Percentiles rank a stretch among this genome's conserved stretches.
These are phyloP conservation scores for Pollenia angustigena DNA, from an alignment of 2,888 invertebrate genomes.

Conservation along the genomic window DNA sequence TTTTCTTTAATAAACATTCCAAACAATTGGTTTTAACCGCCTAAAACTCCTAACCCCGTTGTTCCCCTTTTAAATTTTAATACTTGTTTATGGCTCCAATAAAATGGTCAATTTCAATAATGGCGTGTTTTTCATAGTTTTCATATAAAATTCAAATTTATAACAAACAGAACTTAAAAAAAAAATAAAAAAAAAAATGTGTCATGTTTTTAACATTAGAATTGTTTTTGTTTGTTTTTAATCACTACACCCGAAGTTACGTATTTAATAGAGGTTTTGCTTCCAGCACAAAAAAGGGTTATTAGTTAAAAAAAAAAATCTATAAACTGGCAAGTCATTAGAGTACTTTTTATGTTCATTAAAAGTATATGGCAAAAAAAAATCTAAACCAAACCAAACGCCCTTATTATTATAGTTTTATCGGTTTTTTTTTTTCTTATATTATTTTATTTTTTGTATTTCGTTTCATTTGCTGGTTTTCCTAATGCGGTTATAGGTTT, in stretches of 20 bases:
- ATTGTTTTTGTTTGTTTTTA: conserved; percentile 39
- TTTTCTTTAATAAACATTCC: conserved; percentile 73
- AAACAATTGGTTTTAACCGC: conserved; percentile 63
- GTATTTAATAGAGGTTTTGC: neutral
- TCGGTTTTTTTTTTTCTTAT: conserved; percentile 18
- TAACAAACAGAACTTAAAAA: conserved; percentile 50
- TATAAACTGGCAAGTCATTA: conserved; percentile 72
- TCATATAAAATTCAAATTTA: conserved; percentile 71
- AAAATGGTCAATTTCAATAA: conserved; percentile 75
- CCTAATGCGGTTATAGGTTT: conserved; percentile 69
- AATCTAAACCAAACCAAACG: conserved; percentile 31
- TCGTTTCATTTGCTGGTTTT: conserved; percentile 60
- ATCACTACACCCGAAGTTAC: neutral
- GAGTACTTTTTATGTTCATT: conserved; percentile 44
- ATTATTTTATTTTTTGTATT: conserved; percentile 26
- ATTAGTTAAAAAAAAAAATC: conserved; percentile 61
- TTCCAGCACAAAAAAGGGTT: conserved; percentile 55
- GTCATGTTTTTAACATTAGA: conserved; percentile 64
- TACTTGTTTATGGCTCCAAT: conserved; percentile 73
- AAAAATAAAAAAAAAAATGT: conserved; percentile 47
- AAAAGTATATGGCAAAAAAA: neutral
- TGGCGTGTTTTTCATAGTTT: conserved; percentile 60
- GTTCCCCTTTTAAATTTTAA: conserved; percentile 40
- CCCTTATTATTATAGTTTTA: conserved; percentile 57
- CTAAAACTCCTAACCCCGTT: neutral